Evolutionary conservation across 2,888 invertebrate genomes (phyloP), one percentile per base, ranked within the genome.

Genomic region (Lissonota sp.): DNA sequence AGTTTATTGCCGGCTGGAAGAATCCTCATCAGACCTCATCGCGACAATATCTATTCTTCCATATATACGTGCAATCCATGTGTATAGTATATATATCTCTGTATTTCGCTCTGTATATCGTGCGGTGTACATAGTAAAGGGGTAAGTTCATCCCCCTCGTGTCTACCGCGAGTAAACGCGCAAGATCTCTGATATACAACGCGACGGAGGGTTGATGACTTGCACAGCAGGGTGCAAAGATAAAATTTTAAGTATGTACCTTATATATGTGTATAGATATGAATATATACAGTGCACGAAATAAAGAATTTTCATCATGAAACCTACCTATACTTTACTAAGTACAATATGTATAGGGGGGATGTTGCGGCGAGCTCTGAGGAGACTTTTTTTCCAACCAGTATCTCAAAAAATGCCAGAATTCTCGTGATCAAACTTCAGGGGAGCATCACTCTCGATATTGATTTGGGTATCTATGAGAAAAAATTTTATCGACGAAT

Each of bases 301-400:
- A 58, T 58, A n/a, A 58, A 58, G 39, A 71, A 62, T 60, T 49
- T 71, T 62, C 39, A 39, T 62, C 60, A 39, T 46, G 60, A 40
- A 53, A 10, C 51, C 60, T 51, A 51, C 58, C n/a, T n/a, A 58
- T 58, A 71, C 51, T 62, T 53, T 14, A 5, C 51, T 10, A 53
- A 62, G 49, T 62, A 40, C 12, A 39, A 57, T 57, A 57, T 57
- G 16, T 55, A 26, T 51, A 51, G 1, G 26, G 1, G 26, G 26
- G 26, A 26, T 26, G 3, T 26, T 26, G 26, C n/a, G n/a, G n/a
- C n/a, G 26, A 26, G 26, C 26, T 26, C 26, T 3, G 26, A 26
- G 26, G 26, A 26, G 26, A 26, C 26, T 1, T 26, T 26, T 26
- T 26, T 26, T 26, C 26, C 26, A 26, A 26, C 26, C 26, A 26